A percentile compares a stretch with the other conserved stretches of the same genome.
These are phyloP conservation scores for Drosophila mimetica DNA, from an alignment of 2,888 invertebrate species.

Conservation along the genomic window DNA sequence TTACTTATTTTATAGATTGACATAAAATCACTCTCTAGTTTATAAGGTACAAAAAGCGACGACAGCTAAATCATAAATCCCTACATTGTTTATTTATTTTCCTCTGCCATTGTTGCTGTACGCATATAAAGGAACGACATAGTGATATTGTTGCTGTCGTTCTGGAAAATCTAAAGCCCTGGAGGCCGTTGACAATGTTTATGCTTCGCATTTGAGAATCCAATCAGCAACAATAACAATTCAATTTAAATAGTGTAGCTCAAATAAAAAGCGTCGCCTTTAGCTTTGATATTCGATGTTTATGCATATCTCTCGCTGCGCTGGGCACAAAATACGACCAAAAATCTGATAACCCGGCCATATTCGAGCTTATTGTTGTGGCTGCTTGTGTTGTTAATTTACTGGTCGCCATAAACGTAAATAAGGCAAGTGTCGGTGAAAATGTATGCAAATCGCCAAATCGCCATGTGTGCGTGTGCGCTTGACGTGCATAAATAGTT, in stretches of 20 bases:
- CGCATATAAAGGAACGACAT: not conserved
- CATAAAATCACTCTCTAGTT: not conserved
- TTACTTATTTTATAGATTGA: too few species aligned
- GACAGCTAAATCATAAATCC: not conserved
- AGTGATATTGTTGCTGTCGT: conserved; percentile 20
- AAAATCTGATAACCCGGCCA: conserved; percentile 44
- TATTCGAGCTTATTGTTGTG: conserved; percentile 25
- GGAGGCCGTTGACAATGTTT: conserved; percentile 37
- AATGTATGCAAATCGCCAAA: conserved; percentile 25
- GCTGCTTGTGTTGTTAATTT: conserved; percentile 44
- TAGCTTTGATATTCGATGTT: conserved; percentile 16
- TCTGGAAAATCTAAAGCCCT: conserved; percentile 24
- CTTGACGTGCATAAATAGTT: conserved; percentile 69
- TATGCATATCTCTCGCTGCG: conserved; percentile 11
- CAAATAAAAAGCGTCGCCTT: not conserved
- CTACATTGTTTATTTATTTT: conserved; percentile 28
- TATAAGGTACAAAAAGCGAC: not conserved
- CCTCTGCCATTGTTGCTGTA: conserved; percentile 4
- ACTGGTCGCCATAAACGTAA: conserved; percentile 50
- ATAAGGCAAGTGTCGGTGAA: conserved; percentile 48
- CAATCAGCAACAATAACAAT: conserved; percentile 43
- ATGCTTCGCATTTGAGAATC: conserved; percentile 32
- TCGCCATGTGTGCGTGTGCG: conserved; percentile 23
- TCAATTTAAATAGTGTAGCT: conserved; percentile 22
- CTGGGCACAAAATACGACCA: not conserved